phyloP scores from a whole-genome alignment of 2,888 invertebrate species.

The Synergus japonicus region DNA sequence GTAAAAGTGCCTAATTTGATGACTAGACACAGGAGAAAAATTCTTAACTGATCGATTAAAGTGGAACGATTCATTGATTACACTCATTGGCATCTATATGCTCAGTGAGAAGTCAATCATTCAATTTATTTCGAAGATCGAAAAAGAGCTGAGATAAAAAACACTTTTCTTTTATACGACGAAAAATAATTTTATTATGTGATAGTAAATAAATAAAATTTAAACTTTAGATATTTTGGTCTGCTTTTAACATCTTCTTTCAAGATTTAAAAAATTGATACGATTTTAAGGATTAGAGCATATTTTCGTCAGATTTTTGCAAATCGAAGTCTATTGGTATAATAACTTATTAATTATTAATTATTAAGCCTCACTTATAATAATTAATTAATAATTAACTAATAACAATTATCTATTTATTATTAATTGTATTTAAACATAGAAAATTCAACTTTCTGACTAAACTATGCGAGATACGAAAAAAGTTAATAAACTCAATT shows the following conservation, averaged over 20 bases:
- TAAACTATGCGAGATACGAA: no score
- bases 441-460: neutral
- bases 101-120: neutral
- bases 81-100: neutral
- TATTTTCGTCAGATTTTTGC: neutral
- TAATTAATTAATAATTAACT: no score
- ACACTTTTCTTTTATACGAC: neutral
- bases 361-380: no score
- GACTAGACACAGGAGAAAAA: slow-evolving; percentile 9
- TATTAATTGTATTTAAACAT: no score
- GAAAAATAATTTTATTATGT: neutral
- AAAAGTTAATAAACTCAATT: no score
- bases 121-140: neutral
- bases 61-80: slow-evolving; percentile 12
- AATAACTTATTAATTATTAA: no score
- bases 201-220: neutral
- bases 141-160: neutral
- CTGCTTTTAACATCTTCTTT: no score
- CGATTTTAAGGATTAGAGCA: neutral
- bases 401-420: no score
- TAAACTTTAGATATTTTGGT: no score
- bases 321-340: neutral
- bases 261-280: neutral
- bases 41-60: slow-evolving; percentile 15
- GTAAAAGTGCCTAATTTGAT: slow-evolving; percentile 9